Conservation (phyloP, 2,888 invertebrate genomes). For the Andrena flavipes region DNA sequence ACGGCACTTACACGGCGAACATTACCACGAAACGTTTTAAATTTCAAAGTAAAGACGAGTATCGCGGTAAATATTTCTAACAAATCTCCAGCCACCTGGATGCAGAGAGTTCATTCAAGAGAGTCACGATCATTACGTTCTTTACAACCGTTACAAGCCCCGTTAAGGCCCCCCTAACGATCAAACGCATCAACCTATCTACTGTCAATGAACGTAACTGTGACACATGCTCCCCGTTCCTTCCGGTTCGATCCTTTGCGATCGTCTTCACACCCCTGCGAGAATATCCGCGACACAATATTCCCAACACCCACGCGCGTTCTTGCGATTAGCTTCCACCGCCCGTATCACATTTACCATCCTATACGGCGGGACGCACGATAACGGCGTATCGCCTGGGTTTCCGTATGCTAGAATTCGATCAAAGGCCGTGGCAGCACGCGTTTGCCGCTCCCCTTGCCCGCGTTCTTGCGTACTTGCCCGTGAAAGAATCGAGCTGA, state of each 20-base stretch:
- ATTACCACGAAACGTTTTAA: too few relatives aligned
- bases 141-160: not conserved
- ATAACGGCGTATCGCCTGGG: slow-evolving; percentile 48
- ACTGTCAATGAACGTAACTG: slow-evolving; percentile 62
- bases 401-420: slow-evolving; percentile 59
- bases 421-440: slow-evolving; percentile 46
- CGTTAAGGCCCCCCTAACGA: slow-evolving; percentile 55
- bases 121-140: not conserved
- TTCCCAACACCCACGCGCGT: not conserved
- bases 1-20: not conserved
- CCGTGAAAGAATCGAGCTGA: slow-evolving; percentile 38
- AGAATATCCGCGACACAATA: slow-evolving; percentile 23
- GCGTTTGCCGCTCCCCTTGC: not conserved
- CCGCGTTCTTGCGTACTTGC: slow-evolving; percentile 13
- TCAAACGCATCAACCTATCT: slow-evolving; percentile 72
- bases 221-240: slow-evolving; percentile 25
- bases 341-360: slow-evolving; percentile 60
- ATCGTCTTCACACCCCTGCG: slow-evolving; percentile 11
- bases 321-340: slow-evolving; percentile 45
- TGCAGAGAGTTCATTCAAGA: not conserved
- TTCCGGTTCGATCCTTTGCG: slow-evolving; percentile 20
- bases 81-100: too few relatives aligned
- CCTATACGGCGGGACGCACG: slow-evolving; percentile 44
- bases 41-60: too few relatives aligned
- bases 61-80: too few relatives aligned